phyloP scores from a whole-genome alignment of 1,140 invertebrate genomes.

The Drosophila pseudoobscura region DNA sequence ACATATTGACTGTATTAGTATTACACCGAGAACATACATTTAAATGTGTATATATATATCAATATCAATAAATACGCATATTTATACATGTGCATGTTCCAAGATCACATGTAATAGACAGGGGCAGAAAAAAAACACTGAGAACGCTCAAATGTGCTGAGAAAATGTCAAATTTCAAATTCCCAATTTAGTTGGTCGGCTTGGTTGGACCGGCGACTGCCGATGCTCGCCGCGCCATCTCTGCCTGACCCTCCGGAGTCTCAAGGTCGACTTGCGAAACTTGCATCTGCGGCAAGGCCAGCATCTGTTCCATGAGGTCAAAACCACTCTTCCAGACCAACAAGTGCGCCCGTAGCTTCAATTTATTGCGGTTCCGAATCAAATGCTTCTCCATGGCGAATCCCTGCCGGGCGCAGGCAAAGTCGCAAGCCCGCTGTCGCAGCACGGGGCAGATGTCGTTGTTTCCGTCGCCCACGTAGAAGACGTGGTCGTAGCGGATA shows the following conservation, averaged over 20 bases:
- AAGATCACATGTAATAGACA: not conserved
- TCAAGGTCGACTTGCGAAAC: not conserved
- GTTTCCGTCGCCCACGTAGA: slow-evolving; percentile 90
- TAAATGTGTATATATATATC: slow-evolving; percentile 1
- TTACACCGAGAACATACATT: slow-evolving; percentile 5
- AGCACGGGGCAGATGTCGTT: slow-evolving; percentile 92
- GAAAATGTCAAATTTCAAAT: no score
- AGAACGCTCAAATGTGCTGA: slow-evolving; percentile 1
- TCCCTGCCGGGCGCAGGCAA: slow-evolving; percentile 87
- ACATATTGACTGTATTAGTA: slow-evolving; percentile 12
- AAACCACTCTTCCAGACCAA: slow-evolving; percentile 84
- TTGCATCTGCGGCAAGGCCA: slow-evolving; percentile 57
- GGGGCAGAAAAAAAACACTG: not conserved
- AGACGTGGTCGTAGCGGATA: slow-evolving; percentile 85
- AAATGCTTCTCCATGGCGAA: slow-evolving; percentile 83
- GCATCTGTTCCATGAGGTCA: slow-evolving; percentile 83
- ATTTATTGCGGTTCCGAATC: slow-evolving; percentile 67
- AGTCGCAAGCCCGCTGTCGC: slow-evolving; percentile 86
- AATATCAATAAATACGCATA: not conserved
- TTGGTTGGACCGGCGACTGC: slow-evolving; percentile 30
- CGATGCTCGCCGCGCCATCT: slow-evolving; percentile 53
- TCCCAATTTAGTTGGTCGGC: slow-evolving; percentile 25
- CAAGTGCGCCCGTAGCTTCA: slow-evolving; percentile 82
- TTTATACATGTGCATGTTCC: not conserved
- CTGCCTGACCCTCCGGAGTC: slow-evolving; percentile 3